Evolutionary conservation across 2,888 invertebrate genomes (phyloP).

Genomic region (Trichopoda pennipes): DNA sequence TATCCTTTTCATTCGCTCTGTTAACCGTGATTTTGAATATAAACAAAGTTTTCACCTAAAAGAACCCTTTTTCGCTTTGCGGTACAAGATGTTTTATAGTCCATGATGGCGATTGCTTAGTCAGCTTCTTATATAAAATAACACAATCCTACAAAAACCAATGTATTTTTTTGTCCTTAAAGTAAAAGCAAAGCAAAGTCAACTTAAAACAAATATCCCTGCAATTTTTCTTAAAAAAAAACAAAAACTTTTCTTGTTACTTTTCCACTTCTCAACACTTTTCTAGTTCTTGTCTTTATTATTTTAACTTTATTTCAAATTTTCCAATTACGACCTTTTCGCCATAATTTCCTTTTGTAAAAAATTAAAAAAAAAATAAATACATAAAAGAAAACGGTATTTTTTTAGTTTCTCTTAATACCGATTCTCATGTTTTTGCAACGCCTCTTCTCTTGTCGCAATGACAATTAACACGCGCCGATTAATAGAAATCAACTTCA

Average conservation of each 20-base stretch:
- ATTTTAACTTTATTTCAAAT: neutral
- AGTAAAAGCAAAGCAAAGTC: neutral
- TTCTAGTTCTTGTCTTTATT: slow-evolving; percentile 1
- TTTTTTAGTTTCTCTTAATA: slow-evolving; percentile 29
- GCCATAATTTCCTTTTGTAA: slow-evolving; percentile 4
- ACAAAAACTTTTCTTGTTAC: neutral
- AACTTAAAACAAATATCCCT: slow-evolving; percentile 43
- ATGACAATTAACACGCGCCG: slow-evolving; percentile 54
- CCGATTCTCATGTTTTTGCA: slow-evolving; percentile 57
- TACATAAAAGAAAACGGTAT: no score
- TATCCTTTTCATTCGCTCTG: no score
- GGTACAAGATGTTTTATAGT: no score
- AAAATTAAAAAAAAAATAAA: neutral
- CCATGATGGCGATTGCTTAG: no score
- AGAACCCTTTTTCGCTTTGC: no score
- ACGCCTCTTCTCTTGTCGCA: slow-evolving; percentile 47
- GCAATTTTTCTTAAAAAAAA: neutral
- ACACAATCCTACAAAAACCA: no score
- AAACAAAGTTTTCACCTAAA: no score
- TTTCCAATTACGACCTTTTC: slow-evolving; percentile 41
- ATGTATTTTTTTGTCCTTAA: neutral
- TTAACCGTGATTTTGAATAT: no score
- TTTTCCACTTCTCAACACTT: slow-evolving; percentile 7
- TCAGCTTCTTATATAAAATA: neutral
- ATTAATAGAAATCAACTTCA: slow-evolving; percentile 29